Base-by-base conservation (phyloP, 2,888 invertebrate species). In the Eristalis intricaria region DNA sequence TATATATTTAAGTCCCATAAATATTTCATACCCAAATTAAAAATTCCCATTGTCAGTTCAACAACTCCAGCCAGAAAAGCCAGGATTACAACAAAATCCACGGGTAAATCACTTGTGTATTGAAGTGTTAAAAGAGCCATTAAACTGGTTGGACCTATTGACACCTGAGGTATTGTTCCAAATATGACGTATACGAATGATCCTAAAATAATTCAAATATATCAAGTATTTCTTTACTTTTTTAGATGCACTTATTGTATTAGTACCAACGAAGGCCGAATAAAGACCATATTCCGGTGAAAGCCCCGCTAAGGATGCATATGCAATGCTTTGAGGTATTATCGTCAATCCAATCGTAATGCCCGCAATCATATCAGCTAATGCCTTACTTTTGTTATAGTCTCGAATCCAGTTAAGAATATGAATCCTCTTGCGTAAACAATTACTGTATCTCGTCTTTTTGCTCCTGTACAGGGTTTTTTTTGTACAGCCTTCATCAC, bases 311-410 rank as follows among this genome's bases (percentile, higher is more conserved):
- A 98, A 94, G 68, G 96, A 79, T 0, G 98, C 98, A 92, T 98
- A 98, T 15, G 98, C 98, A 90, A 98, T 96, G 90, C 97, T 97
- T 93, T 98, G 98, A 5, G 98, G 98, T 90, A 98, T 97, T 91
- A 98, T 96, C 4, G 98, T 98, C 73, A 98, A 94, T 0, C 98
- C 98, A 11, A 98, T 95, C 1, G 98, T 98, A 66, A 98, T 91
- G 50, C 98, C 98, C 15, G 98, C 98, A 89, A 98, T 96, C 73
- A 97, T 91, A 94, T 99, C 98, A 4, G 97, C 96, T 76, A 96
- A 92, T 0, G 96, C 95, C 88, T 95, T 94, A 87, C 95, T 94
- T 89, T 95, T 95, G 76, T 94, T 94, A 93, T 98, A 98, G 74
- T 92, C 93, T 26, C 95, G 94, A 86, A 96, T 93, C 97, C 97